These are phyloP conservation scores for Eupithecia abbreviata DNA, from an alignment of 2,888 invertebrate species.

Conservation along the genomic window DNA sequence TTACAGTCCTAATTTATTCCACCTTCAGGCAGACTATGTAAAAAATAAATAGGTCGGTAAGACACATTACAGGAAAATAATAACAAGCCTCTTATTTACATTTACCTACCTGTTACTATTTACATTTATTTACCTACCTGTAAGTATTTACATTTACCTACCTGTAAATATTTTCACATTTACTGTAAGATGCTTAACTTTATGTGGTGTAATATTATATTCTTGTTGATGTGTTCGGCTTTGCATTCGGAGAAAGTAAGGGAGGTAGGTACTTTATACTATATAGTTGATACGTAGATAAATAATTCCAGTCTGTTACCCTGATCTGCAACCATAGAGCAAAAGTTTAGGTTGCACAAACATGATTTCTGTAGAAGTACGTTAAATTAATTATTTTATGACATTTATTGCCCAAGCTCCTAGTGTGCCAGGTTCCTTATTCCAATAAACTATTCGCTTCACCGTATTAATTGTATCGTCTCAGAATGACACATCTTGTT, in stretches of 20 bases:
- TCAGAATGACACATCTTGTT: not conserved
- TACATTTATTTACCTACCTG: constrained; percentile 14
- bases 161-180: constrained; percentile 17
- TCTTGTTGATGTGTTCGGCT: not conserved
- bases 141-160: constrained; percentile 23
- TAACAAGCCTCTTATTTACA: constrained; percentile 27
- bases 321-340: too few relatives aligned
- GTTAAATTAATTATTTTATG: not conserved
- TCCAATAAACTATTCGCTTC: too few relatives aligned
- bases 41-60: constrained; percentile 26
- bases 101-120: constrained; percentile 7
- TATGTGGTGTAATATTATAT: constrained; percentile 4
- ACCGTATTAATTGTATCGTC: not conserved
- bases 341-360: not conserved
- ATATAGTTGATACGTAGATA: not conserved
- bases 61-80: constrained; percentile 24
- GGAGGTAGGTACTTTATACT: not conserved
- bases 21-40: constrained; percentile 4
- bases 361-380: not conserved
- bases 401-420: too few relatives aligned
- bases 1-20: not conserved
- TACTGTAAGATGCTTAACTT: constrained; percentile 25
- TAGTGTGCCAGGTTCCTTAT: too few relatives aligned
- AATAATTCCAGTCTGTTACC: too few relatives aligned
- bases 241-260: not conserved